phyloP scores from a whole-genome alignment of 2,797 vertebrate species.

The Lacerta agilis region DNA sequence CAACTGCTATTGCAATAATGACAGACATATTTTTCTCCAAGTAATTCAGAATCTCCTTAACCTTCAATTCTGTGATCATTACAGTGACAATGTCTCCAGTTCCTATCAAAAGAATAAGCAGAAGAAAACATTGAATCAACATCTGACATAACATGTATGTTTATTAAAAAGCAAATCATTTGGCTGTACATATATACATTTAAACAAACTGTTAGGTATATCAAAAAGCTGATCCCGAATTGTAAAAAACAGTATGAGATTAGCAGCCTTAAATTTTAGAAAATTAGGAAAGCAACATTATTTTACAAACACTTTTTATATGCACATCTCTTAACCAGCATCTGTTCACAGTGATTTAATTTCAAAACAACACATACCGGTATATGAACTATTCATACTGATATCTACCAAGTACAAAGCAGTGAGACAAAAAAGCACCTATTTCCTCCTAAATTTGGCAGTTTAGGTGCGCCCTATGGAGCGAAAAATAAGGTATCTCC shows the following conservation, averaged over 20 bases:
- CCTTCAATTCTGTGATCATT: conserved; percentile 94
- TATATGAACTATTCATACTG: not conserved
- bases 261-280: not conserved
- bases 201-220: not conserved
- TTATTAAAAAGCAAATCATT: not conserved
- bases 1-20: conserved; percentile 89
- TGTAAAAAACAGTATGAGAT: not conserved
- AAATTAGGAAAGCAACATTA: not conserved
- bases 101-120: conserved; percentile 78
- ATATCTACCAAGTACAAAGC: not conserved
- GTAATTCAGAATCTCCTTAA: conserved; percentile 91
- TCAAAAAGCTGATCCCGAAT: not conserved
- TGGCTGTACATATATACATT: not conserved
- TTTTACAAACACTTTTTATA: not conserved
- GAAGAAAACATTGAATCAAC: conserved; percentile 43
- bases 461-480: too few relatives aligned
- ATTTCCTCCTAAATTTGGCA: not conserved
- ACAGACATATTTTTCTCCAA: conserved; percentile 94
- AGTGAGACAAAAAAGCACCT: not conserved
- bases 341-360: not conserved
- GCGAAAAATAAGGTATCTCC: not conserved
- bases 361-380: not conserved
- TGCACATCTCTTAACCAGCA: not conserved
- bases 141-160: conserved; percentile 33
- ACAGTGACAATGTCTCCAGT: conserved; percentile 95